A percentile compares a stretch with the other conserved stretches of the same genome.
phyloP scores from a whole-genome alignment of 2,888 invertebrate species.

The Ophion slaviceki region DNA sequence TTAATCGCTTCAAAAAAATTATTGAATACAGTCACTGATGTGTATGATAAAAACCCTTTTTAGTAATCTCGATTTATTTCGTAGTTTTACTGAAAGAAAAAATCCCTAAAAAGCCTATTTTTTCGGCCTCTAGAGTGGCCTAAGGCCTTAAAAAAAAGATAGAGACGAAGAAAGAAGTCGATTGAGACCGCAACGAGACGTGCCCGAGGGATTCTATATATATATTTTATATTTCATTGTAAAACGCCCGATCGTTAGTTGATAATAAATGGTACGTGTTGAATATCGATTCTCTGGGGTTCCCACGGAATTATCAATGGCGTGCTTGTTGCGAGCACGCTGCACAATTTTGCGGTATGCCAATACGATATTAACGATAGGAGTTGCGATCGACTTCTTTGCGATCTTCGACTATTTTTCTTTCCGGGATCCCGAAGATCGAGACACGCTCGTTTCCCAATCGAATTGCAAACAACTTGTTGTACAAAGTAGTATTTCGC shows the following conservation, averaged over 20 bases:
- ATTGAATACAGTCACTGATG: too few relatives aligned
- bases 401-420: conserved; percentile 46
- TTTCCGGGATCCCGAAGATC: conserved; percentile 41
- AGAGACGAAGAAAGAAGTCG: conserved; percentile 16
- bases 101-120: too few relatives aligned
- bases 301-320: conserved; percentile 65
- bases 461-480: conserved; percentile 39
- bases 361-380: conserved; percentile 30
- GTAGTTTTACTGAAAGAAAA: too few relatives aligned
- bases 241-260: conserved; percentile 75
- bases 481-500: conserved; percentile 56
- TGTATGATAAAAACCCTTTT: too few relatives aligned
- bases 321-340: conserved; percentile 49
- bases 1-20: too few relatives aligned
- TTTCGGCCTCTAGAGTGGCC: too few relatives aligned
- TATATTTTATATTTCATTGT: conserved; percentile 78
- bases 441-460: conserved; percentile 44
- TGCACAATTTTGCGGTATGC: conserved; percentile 42
- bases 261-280: conserved; percentile 75
- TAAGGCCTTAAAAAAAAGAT: not conserved
- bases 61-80: too few relatives aligned
- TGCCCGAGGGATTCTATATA: conserved; percentile 68
- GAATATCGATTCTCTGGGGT: conserved; percentile 70
- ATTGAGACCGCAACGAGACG: conserved; percentile 57
- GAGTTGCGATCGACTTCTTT: conserved; percentile 44